Evolutionary conservation across 2,888 invertebrate species (phyloP).

Genomic region (Ypsolopha scabrella): DNA sequence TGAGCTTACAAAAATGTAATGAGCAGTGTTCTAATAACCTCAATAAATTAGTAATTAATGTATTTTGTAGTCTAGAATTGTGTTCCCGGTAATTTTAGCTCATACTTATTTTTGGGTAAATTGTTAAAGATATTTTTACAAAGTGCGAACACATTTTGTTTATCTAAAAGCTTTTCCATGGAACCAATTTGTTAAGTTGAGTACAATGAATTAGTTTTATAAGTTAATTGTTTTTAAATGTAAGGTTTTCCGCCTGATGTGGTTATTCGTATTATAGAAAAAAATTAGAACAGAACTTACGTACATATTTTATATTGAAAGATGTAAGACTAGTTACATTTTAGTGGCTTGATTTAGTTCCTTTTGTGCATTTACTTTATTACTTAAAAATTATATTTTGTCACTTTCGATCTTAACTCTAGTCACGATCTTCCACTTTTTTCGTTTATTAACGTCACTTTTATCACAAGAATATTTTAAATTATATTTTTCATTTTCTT

Average conservation of each 20-base stretch:
- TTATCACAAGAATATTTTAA: not conserved
- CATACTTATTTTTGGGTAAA: not conserved
- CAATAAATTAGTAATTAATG: conserved; percentile 3
- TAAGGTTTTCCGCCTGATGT: not conserved
- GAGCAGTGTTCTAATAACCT: not conserved
- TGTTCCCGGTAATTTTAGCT: conserved; percentile 31
- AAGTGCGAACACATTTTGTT: not conserved
- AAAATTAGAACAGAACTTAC: not conserved
- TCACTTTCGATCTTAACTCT: conserved; percentile 40
- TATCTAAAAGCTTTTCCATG: not conserved
- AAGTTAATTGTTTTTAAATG: not conserved
- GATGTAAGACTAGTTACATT: not conserved
- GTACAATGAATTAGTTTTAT: conserved; percentile 4
- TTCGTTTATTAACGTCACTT: not conserved
- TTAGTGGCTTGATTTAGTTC: conserved; percentile 23
- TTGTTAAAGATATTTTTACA: not conserved
- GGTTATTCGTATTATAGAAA: not conserved
- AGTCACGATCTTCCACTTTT: conserved; percentile 29
- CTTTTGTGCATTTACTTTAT: conserved; percentile 44
- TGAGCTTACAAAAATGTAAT: not conserved
- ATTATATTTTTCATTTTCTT: conserved; percentile 18
- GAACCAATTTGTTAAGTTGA: not conserved
- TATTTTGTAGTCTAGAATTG: conserved; percentile 32
- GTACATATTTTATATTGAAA: not conserved
- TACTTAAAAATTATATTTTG: conserved; percentile 12